phyloP scores from a whole-genome alignment of 2,888 invertebrate genomes.

The Deilephila porcellus region DNA sequence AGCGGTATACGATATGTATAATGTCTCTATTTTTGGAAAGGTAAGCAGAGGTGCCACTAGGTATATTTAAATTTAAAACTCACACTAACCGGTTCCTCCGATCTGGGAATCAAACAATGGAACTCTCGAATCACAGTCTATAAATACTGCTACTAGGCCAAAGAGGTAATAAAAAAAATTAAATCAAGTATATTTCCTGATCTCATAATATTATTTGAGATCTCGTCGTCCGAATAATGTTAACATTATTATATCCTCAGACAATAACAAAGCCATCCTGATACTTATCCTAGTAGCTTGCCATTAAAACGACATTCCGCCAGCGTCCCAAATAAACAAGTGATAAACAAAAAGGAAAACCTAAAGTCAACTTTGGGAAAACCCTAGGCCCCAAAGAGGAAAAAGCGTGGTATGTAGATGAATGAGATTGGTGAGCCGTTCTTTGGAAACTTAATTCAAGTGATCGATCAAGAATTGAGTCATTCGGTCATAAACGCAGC shows the following conservation, averaged over 20 bases:
- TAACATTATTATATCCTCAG: not conserved
- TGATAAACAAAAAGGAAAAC: constrained; percentile 18
- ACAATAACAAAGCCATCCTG: not conserved
- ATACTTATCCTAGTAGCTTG: not conserved
- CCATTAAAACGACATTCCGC: not conserved
- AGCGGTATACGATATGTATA: too few species aligned
- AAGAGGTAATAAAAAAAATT: too few species aligned
- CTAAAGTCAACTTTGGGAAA: not conserved
- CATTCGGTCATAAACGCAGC: constrained; percentile 25
- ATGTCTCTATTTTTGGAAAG: too few species aligned
- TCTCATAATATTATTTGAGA: too few species aligned
- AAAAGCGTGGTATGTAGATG: constrained; percentile 35
- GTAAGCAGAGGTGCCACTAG: too few species aligned
- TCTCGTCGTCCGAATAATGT: too few species aligned
- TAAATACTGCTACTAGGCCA: too few species aligned
- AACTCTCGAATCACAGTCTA: too few species aligned
- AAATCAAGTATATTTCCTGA: too few species aligned
- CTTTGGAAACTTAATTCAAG: constrained; percentile 36
- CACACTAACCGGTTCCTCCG: too few species aligned
- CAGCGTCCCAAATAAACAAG: constrained; percentile 14
- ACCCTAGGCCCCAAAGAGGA: not conserved
- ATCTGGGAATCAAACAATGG: too few species aligned
- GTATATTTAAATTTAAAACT: too few species aligned
- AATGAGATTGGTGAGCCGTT: constrained; percentile 46
- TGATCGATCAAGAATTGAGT: constrained; percentile 46